Evolutionary conservation across 2,888 invertebrate genomes (phyloP).

Genomic region (Octonoba sinensis): DNA sequence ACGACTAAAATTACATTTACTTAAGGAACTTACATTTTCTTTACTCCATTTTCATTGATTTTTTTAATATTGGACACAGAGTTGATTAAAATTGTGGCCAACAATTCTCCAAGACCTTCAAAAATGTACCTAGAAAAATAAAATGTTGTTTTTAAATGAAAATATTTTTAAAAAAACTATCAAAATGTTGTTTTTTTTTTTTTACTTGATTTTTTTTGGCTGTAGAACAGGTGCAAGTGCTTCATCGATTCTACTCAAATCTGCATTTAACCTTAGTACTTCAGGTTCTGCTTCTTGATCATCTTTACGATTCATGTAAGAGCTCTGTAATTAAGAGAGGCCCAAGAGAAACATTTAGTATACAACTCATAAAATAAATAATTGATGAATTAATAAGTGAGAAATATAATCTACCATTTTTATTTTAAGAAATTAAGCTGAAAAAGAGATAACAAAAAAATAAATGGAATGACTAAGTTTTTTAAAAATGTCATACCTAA

Average conservation of each 20-base stretch:
- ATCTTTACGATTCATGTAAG: slow-evolving; percentile 76
- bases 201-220: slow-evolving; percentile 82
- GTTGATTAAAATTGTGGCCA: slow-evolving; percentile 84
- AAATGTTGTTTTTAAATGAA: not conserved
- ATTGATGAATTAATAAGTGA: no score
- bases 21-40: slow-evolving; percentile 77
- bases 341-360: no score
- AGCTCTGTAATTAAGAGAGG: slow-evolving; percentile 50
- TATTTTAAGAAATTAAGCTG: not conserved
- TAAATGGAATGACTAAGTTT: no score
- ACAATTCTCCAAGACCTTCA: slow-evolving; percentile 87
- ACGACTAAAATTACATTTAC: no score
- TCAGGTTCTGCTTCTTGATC: slow-evolving; percentile 83
- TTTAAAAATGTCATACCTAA: no score
- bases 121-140: slow-evolving; percentile 83
- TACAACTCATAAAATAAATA: no score
- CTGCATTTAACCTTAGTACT: slow-evolving; percentile 83
- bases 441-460: no score
- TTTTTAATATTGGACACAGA: slow-evolving; percentile 83
- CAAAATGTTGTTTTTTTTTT: not conserved
- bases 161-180: slow-evolving; percentile 66
- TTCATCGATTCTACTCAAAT: slow-evolving; percentile 83
- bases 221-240: slow-evolving; percentile 82
- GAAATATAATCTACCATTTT: not conserved
- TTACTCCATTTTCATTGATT: slow-evolving; percentile 85